Conservation (phyloP, 2,797 vertebrate species). For the Nasua narica region DNA sequence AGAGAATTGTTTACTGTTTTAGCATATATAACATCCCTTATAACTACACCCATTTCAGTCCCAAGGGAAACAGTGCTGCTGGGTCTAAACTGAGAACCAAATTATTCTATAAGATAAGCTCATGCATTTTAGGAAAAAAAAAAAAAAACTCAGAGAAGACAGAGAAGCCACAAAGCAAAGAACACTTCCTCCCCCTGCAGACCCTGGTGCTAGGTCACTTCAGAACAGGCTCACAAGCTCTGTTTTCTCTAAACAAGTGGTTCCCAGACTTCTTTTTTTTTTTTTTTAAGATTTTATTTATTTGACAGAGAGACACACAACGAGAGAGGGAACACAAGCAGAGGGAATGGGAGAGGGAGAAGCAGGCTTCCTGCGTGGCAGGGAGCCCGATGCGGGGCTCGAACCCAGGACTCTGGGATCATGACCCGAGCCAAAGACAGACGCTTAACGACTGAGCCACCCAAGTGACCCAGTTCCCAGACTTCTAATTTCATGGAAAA, state of each 20-base stretch:
- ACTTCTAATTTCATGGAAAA: not conserved
- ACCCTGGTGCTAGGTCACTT: not conserved
- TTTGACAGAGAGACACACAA: too few species aligned
- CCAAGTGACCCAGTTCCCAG: not conserved
- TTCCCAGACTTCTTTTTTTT: not conserved
- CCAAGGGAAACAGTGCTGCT: not conserved
- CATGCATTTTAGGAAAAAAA: not conserved
- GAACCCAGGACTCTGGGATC: too few species aligned
- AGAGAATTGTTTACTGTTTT: not conserved
- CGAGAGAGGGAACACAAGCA: too few species aligned
- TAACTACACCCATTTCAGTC: not conserved
- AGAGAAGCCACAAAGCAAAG: not conserved
- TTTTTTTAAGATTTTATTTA: too few species aligned
- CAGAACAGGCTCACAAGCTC: not conserved
- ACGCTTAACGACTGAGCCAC: too few species aligned
- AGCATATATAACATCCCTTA: not conserved
- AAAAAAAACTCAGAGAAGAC: not conserved
- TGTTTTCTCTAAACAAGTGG: not conserved
- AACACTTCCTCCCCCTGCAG: too few species aligned
- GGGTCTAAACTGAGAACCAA: not conserved
- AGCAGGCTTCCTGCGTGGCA: too few species aligned
- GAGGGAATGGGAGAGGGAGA: too few species aligned
- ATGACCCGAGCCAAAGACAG: too few species aligned
- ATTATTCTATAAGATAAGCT: not conserved
- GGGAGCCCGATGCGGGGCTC: too few species aligned